Evolutionary conservation across 2,888 invertebrate genomes (phyloP), one percentile per base, ranked within the genome.

Genomic region (Atherix ibis): DNA sequence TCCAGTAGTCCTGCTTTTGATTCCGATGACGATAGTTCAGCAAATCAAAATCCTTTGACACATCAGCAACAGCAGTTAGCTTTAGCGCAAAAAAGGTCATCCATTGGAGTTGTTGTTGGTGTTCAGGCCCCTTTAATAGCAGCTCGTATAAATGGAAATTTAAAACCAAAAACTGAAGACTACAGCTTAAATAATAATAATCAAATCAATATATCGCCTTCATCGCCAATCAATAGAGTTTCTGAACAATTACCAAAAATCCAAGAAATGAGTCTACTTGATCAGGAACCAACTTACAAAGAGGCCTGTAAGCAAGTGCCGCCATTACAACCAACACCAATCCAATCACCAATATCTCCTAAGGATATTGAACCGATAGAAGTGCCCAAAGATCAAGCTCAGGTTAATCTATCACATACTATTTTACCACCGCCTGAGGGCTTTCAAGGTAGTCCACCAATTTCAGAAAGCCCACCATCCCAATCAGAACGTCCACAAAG

Each of bases 1-100:
- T 91, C 91, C 1, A 91, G 91, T 50, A 91, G 91, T 54, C 76
- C 88, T 2, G 88, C 88, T 0, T 94, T 92, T 53, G 92, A 92
- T 48, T 92, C 92, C 0, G 92, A 94, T 52, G 91, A 92, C 41
- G 92, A 94, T 50, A 80, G 81, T 41, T 75, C 74, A 0, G 67
- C 70, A 0, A 72, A 69, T 41, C 60, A 59, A 41, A 61, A 66
- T 18, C 50, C 51, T 26, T 39, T 51, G 43, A 49, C 40, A 18
- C 54, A 55, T 33, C 44, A 44, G 22, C 54, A 56, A 37, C 54
- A 18, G 28, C 54, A 53, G 35, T 37, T 54, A 29, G 50, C 49
- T 22, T 56, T 54, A 44, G 36, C 56, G 34, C 48, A 55, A 5
- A 61, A 61, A 42, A 53, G 61, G 15, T 58, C 60, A 10, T 62